These are phyloP conservation scores for Chymomyza costata DNA, from an alignment of 1,140 invertebrate genomes.

Conservation along the genomic window DNA sequence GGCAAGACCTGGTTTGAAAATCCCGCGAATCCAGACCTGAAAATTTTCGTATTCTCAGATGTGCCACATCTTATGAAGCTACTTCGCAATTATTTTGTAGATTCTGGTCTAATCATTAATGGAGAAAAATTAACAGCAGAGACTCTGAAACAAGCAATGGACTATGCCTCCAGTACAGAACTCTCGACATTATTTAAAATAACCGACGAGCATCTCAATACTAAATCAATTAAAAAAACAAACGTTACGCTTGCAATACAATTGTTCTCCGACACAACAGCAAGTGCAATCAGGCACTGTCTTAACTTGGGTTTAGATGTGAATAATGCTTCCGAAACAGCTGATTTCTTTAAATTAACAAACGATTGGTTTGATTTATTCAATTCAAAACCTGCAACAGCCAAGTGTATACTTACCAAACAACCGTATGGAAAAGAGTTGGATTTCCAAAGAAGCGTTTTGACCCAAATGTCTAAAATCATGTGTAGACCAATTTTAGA, in stretches of 20 bases:
- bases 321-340: conserved; percentile 11
- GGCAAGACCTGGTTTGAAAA: not conserved
- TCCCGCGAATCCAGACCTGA: not conserved
- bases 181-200: not conserved
- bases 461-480: not conserved
- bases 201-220: not conserved
- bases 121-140: not conserved
- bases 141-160: not conserved
- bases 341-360: conserved; percentile 4
- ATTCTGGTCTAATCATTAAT: not conserved
- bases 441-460: not conserved
- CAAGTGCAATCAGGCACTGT: conserved; percentile 9
- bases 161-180: not conserved
- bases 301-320: not conserved
- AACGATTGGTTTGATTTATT: conserved; percentile 3
- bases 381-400: conserved; percentile 3
- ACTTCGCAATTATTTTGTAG: not conserved
- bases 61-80: not conserved
- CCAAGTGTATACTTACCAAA: not conserved
- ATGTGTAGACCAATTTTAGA: not conserved
- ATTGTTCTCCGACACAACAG: conserved; percentile 7
- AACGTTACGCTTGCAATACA: conserved; percentile 4
- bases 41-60: not conserved
- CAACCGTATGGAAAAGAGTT: conserved; percentile 1
- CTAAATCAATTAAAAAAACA: not conserved